Percentiles rank a stretch among this genome's conserved stretches.
Evolutionary conservation across 2,888 invertebrate genomes (phyloP).

Genomic region (Macropis europaea): DNA sequence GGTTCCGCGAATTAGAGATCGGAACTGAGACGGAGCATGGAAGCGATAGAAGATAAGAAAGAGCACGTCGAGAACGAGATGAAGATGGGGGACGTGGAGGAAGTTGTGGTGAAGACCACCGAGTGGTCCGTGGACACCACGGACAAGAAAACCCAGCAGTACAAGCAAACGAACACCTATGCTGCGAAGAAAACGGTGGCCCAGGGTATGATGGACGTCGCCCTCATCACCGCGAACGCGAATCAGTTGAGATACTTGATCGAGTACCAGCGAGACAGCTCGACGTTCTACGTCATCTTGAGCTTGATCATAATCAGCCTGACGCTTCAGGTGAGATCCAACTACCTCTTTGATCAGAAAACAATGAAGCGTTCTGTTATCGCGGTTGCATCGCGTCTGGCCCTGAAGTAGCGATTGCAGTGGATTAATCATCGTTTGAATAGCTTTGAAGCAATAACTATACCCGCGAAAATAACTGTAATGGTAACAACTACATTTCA

Average conservation of each 20-base stretch:
- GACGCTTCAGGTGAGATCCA: slow-evolving; percentile 82
- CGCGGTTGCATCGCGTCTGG: no score
- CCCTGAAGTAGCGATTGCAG: no score
- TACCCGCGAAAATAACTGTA: no score
- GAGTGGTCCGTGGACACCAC: slow-evolving; percentile 60
- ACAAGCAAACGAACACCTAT: slow-evolving; percentile 75
- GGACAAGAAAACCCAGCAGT: slow-evolving; percentile 56
- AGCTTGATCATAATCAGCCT: slow-evolving; percentile 83
- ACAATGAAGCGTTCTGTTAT: background rate
- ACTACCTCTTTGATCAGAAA: no score
- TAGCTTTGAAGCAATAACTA: no score
- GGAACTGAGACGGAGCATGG: background rate
- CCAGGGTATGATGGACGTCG: slow-evolving; percentile 87
- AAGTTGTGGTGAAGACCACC: slow-evolving; percentile 44
- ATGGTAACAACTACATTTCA: no score
- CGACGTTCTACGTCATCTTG: slow-evolving; percentile 83
- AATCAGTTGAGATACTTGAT: slow-evolving; percentile 86
- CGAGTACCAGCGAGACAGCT: slow-evolving; percentile 82
- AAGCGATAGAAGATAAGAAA: background rate
- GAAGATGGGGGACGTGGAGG: slow-evolving; percentile 26
- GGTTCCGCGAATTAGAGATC: background rate
- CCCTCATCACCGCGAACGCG: slow-evolving; percentile 86
- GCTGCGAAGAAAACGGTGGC: slow-evolving; percentile 84
- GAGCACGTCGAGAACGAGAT: background rate
- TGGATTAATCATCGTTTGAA: no score